Percentiles rank a stretch among this genome's conserved stretches.
These are phyloP conservation scores for Henicopernis longicauda DNA, from an alignment of 2,113 vertebrate genomes.

Conservation along the genomic window DNA sequence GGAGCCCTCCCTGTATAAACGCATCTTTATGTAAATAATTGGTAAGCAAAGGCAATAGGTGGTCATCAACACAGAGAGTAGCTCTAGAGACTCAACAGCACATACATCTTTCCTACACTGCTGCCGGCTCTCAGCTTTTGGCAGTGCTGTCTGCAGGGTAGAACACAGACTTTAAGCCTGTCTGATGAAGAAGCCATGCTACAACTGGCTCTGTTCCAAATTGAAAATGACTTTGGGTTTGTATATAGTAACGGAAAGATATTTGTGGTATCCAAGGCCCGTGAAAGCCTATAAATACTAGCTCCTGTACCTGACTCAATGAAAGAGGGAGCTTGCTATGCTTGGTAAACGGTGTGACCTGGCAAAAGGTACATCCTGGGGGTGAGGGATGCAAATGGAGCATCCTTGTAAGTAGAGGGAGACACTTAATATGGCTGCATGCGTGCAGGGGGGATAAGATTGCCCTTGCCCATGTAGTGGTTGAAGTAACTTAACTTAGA, in stretches of 20 bases:
- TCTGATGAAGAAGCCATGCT: not conserved
- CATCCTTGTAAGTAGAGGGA: not conserved
- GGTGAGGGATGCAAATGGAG: not conserved
- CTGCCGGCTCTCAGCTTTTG: not conserved
- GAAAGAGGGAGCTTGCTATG: not conserved
- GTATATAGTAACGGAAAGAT: not conserved
- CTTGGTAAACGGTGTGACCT: not conserved
- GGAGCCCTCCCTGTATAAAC: not conserved
- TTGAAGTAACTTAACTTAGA: not conserved
- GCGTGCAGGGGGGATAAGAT: not conserved
- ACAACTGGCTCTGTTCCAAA: not conserved
- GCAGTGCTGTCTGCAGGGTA: not conserved
- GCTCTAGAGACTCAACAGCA: not conserved
- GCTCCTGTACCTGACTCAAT: not conserved
- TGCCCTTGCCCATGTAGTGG: not conserved
- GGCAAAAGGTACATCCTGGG: not conserved
- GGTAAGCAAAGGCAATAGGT: too few species aligned
- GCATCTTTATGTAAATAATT: not conserved
- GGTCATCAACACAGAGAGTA: too few species aligned
- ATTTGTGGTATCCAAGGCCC: not conserved
- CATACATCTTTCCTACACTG: fast-evolving
- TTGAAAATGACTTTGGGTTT: not conserved
- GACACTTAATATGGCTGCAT: too few species aligned
- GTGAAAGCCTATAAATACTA: not conserved
- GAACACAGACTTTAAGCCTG: not conserved